Evolutionary conservation across 1,140 invertebrate genomes (phyloP).

Genomic region (Globodera ellingtonae): DNA sequence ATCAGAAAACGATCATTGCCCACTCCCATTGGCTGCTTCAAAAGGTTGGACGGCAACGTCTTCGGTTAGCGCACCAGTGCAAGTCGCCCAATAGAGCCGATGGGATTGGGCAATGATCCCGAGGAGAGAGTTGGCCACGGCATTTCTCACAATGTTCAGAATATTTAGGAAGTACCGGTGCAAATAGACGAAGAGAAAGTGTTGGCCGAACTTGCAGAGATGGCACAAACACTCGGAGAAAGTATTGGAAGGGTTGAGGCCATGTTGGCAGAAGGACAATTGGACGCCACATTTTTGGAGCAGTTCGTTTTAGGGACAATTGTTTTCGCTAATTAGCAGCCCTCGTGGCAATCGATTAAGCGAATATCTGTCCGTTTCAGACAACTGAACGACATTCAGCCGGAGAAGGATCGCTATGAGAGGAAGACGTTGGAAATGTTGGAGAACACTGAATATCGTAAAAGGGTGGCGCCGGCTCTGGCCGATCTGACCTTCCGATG

Average conservation of each 20-base stretch:
- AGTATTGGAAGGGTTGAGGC: background rate
- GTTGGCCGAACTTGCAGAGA: background rate
- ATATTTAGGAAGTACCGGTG: background rate
- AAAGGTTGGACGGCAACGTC: too few relatives aligned
- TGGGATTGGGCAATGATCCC: too few relatives aligned
- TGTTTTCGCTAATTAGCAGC: background rate
- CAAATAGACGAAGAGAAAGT: background rate
- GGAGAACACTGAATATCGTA: background rate
- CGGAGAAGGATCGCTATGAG: constrained; percentile 21
- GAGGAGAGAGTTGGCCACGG: too few relatives aligned
- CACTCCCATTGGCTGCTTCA: too few relatives aligned
- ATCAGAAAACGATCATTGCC: background rate
- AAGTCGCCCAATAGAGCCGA: too few relatives aligned
- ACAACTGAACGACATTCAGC: constrained; percentile 2
- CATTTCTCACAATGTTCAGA: background rate
- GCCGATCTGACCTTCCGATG: constrained; percentile 6
- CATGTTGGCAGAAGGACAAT: background rate
- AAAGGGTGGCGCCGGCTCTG: constrained; percentile 10
- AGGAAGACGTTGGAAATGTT: background rate
- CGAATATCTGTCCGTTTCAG: background rate
- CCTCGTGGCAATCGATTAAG: background rate
- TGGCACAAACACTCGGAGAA: background rate
- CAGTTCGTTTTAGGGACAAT: too few relatives aligned
- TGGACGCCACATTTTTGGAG: too few relatives aligned
- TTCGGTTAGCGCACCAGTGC: background rate